Evolutionary conservation across 2,113 vertebrate genomes (phyloP), one percentile per base, ranked within the genome.

Genomic region (Tor tambroides): DNA sequence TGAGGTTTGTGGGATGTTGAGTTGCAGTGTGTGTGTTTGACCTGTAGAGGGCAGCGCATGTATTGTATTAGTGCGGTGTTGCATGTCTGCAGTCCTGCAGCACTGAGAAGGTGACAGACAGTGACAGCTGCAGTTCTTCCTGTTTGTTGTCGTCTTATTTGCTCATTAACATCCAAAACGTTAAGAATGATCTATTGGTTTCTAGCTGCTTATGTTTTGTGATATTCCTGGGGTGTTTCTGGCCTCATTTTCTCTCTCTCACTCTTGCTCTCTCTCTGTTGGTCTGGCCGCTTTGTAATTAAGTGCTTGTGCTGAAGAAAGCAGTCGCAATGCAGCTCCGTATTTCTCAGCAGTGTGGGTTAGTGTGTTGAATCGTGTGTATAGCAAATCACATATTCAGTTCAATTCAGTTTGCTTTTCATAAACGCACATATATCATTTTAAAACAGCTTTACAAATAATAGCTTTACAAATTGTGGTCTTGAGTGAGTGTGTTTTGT

Each of bases 271-370:
- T 19, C 69, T 46, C 49, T 51, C 32, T 63, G 76, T 38, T 63
- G 3, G 28, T 26, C 86, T 56, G 59, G 32, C 86, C 17, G 1
- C 19, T 35, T 72, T 72, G 69, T 89, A 91, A 91, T 93, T 89
- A 93, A 91, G 61, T 43, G 88, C 86, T 88, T 72, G 85, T 86
- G 89, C 87, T 88, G 89, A 91, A 90, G 2, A 74, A 51, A 83
- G 90, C 90, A 91, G 87, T 91, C 89, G 90, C 92, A 93, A 83
- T 90, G 89, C 90, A 89, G 88, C 88, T 89, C 80, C 69, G 85
- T 67, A 88, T 93, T 91, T 92, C 88, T 89, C 90, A 85, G 90
- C 90, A 91, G 88, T 84, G 86, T 81, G 65, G 59, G 83, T 65
- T 26, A 72, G 49, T 65, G 35, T 85, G 87, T 72, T 63, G 4